A percentile compares a stretch with the other conserved stretches of the same genome.
phyloP scores from a whole-genome alignment of 2,888 invertebrate species.

The Frankliniella fusca region DNA sequence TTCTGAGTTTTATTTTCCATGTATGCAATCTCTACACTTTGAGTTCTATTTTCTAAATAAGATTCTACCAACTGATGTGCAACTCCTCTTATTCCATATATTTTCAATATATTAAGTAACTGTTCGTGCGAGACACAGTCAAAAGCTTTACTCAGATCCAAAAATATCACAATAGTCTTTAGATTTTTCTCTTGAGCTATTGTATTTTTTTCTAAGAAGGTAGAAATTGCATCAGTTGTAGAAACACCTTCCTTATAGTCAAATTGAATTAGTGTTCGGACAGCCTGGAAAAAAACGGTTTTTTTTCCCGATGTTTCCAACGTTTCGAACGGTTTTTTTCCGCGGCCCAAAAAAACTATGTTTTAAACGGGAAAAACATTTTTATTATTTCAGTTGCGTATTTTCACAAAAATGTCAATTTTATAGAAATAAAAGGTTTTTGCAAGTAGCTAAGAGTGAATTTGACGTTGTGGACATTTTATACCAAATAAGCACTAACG shows the following conservation, averaged over 20 bases:
- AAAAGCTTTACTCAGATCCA: conserved; percentile 22
- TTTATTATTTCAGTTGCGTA: no score
- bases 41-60: background rate
- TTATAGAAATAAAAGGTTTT: no score
- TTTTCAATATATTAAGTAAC: background rate
- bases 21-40: background rate
- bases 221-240: conserved; percentile 3
- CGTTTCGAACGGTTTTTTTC: no score
- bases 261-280: no score
- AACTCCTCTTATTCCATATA: background rate
- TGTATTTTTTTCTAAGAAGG: background rate
- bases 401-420: no score
- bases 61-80: background rate
- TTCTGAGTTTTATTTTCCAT: background rate
- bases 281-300: no score
- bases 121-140: background rate
- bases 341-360: no score
- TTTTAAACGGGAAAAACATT: no score
- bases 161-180: background rate
- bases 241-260: background rate
- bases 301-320: no score
- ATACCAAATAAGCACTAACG: no score
- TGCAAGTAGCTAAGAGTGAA: no score
- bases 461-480: no score
- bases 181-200: background rate